Conservation (phyloP, 1,140 invertebrate genomes). For the Pantala flavescens region DNA sequence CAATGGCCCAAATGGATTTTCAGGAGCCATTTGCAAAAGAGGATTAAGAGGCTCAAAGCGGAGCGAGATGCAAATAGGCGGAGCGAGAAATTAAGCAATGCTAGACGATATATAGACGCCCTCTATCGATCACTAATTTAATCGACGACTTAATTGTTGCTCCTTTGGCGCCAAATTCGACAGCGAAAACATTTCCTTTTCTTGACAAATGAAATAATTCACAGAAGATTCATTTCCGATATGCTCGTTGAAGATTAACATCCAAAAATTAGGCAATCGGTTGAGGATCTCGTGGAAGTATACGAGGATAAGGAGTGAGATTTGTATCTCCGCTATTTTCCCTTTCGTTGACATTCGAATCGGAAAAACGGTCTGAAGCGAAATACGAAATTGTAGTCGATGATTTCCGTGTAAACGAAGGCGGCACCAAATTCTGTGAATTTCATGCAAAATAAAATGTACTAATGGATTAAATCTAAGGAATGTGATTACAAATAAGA, state of each 20-base stretch:
- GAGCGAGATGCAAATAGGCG: not conserved
- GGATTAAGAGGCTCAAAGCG: not conserved
- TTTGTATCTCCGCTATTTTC: not conserved
- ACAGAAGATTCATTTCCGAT: too few species aligned
- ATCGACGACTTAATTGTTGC: too few species aligned
- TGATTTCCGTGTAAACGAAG: too few species aligned
- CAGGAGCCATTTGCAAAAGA: not conserved
- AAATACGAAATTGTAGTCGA: not conserved
- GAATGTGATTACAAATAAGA: too few species aligned
- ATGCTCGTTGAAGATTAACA: not conserved
- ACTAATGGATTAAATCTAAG: too few species aligned
- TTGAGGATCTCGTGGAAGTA: not conserved
- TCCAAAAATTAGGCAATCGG: not conserved
- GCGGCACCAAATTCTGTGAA: too few species aligned
- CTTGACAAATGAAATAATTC: too few species aligned
- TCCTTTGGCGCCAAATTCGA: too few species aligned
- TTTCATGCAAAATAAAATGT: too few species aligned
- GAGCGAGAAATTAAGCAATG: not conserved
- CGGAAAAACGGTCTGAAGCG: not conserved
- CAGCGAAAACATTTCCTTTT: too few species aligned
- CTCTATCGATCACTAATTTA: too few species aligned
- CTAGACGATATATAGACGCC: too few species aligned
- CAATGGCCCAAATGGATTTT: slow-evolving; percentile 1
- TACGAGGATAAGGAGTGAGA: not conserved
- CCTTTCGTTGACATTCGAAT: not conserved